Percentiles rank a stretch among this genome's conserved stretches.
Conservation (phyloP, 2,113 vertebrate genomes). For the Ciconia maguari region DNA sequence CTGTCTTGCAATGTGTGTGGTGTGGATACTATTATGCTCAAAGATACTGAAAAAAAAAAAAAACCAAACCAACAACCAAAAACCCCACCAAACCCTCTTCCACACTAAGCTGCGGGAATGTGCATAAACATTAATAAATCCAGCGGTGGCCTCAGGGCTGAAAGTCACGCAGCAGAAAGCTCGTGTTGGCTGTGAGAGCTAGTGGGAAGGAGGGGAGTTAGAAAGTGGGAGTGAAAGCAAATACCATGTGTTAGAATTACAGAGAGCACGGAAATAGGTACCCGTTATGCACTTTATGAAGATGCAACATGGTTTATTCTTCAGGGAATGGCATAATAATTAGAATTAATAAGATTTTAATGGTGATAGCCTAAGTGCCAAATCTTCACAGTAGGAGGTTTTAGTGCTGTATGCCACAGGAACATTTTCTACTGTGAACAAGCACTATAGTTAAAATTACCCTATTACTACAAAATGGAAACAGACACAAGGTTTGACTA, state of each 20-base stretch:
- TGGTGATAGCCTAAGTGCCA: slow-evolving; percentile 57
- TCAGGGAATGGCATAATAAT: slow-evolving; percentile 56
- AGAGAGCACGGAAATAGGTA: not conserved
- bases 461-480: slow-evolving; percentile 26
- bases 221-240: not conserved
- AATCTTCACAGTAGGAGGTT: slow-evolving; percentile 49
- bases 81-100: not conserved
- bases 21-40: no score
- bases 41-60: no score
- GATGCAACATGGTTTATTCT: slow-evolving; percentile 45
- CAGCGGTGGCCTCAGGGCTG: not conserved
- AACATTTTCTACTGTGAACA: slow-evolving; percentile 42
- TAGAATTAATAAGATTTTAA: slow-evolving; percentile 66
- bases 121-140: not conserved
- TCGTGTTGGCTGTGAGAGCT: not conserved
- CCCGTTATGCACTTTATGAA: slow-evolving; percentile 1
- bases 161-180: not conserved
- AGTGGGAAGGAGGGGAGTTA: not conserved
- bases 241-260: not conserved
- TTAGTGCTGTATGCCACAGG: slow-evolving; percentile 37
- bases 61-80: not conserved
- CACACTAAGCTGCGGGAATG: not conserved
- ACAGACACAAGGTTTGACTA: not conserved
- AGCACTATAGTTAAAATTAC: slow-evolving; percentile 25
- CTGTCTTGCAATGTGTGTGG: not conserved